Evolutionary conservation across 2,888 invertebrate genomes (phyloP), one percentile per base, ranked within the genome.

Genomic region (Ypsolopha scabrella): DNA sequence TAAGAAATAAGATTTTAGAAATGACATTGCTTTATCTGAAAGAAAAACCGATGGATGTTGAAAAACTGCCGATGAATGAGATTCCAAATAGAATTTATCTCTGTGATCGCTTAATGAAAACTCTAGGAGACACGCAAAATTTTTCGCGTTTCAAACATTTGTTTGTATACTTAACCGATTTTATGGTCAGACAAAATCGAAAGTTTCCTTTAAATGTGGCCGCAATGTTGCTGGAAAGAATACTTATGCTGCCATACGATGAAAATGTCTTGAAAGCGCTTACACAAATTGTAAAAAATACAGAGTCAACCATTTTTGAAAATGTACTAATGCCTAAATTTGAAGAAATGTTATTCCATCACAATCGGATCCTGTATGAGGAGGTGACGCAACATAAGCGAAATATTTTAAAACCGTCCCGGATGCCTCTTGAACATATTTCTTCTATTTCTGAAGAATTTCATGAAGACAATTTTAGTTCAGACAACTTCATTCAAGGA

Each of bases 141-240:
- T 83, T 86, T 57, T 67, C 74, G 0, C 66, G 80, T 6, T 86
- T 83, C 58, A 79, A 73, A 56, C 37, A 38, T 0, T 70, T 79
- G 33, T 83, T 82, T 55, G 57, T 74, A 6, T 73, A 68, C 51
- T 58, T 85, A 7, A 69, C 72, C 0, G 53, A 65, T 7, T 75
- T 75, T 44, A 70, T 81, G 54, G 64, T 65, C 2, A 36, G 55
- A 0, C 60, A 62, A 14, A 59, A 57, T 2, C 60, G 68, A 48
- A 57, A 53, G 2, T 72, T 83, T 10, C 54, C 57, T 14, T 53
- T 68, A 2, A 53, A 62, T 0, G 70, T 72, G 0, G 74, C 71
- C 0, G 57, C 56, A 0, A 65, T 68, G 1, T 65, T 85, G 1
- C 56, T 85, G 46, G 81, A 81, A 51, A 63, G 83, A 14, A 63